Base-by-base conservation (phyloP, 2,113 vertebrate genomes). In the Dascyllus trimaculatus region DNA sequence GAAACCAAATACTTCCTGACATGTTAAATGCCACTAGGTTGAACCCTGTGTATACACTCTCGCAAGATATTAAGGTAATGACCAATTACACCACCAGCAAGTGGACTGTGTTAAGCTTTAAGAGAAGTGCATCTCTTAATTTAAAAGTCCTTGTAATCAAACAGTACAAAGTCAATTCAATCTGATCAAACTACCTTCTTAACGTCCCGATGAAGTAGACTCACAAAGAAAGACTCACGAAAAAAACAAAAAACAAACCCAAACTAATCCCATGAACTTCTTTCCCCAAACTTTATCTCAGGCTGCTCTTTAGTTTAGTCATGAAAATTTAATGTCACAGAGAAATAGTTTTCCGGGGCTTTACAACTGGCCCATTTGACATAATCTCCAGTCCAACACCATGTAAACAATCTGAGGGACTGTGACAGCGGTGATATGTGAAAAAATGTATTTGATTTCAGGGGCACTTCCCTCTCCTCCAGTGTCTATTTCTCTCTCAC, bases 371-470 rank as follows among this genome's bases (percentile, higher is more conserved):
- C 63, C 17, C 22, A 22, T 59, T 21, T 56, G 9, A 61, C 40
- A 61, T 38, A 43, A 38, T 11, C 45, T 7, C 22, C 14, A n/a
- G 21, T 79, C 29, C 18, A 67, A 67, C 45, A 56, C 66, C 18
- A 46, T 60, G 67, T 38, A 80, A 88, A 85, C 59, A 78, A 74
- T 75, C 48, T 21, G 59, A 38, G 3, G 72, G 43, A 69, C 8
- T 58, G 49, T 82, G 75, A 80, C 85, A 76, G 69, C 53, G 29
- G 43, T 83, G 71, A 35, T 32, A 63, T 5, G 46, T 68, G 76
- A 52, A 81, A n/a, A 81, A 79, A 77, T 74, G 64, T 61, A 56
- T 82, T 82, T 65, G 75, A 91, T 85, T 89, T 78, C 78, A 72
- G 49, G 80, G 66, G 53, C 70, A 72, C 72, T 82, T 64, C 9